Conservation (phyloP, 30 jellyfish, hydroid and myxozoan genomes). For the Turritopsis dohrnii region DNA sequence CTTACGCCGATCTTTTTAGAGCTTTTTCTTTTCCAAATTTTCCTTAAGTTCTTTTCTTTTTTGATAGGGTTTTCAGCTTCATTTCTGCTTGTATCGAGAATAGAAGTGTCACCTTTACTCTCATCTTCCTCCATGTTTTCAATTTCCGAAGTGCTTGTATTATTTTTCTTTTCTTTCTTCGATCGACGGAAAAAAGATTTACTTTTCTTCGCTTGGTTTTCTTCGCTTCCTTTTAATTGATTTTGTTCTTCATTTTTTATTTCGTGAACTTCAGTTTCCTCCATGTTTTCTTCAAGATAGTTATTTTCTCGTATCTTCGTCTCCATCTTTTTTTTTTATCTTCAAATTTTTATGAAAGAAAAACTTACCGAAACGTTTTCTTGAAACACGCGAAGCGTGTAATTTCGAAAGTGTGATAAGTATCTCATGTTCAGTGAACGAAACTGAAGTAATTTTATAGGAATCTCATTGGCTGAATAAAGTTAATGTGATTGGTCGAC, state of each 20-base stretch:
- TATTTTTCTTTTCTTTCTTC: background rate
- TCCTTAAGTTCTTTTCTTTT: background rate
- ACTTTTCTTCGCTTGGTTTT: background rate
- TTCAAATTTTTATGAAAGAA: too few relatives aligned
- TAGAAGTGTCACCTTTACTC: background rate
- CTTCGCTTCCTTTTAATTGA: background rate
- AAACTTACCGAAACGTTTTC: background rate
- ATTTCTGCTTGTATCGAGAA: background rate
- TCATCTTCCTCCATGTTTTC: background rate
- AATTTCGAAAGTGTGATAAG: background rate
- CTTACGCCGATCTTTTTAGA: background rate
- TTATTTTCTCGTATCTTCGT: background rate
- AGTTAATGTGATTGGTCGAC: background rate
- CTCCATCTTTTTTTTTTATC: background rate
- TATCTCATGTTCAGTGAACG: background rate
- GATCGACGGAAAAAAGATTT: background rate
- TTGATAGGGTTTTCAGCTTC: background rate
- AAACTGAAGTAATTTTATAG: background rate
- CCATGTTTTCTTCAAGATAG: background rate
- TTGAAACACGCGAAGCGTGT: background rate
- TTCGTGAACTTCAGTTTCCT: background rate
- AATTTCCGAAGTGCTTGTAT: background rate
- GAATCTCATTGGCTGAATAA: background rate
- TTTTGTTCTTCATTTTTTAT: background rate
- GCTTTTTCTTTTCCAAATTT: slow-evolving; percentile 5